These are phyloP conservation scores for Pagrus major DNA, from an alignment of 2,113 vertebrate genomes.

Conservation along the genomic window DNA sequence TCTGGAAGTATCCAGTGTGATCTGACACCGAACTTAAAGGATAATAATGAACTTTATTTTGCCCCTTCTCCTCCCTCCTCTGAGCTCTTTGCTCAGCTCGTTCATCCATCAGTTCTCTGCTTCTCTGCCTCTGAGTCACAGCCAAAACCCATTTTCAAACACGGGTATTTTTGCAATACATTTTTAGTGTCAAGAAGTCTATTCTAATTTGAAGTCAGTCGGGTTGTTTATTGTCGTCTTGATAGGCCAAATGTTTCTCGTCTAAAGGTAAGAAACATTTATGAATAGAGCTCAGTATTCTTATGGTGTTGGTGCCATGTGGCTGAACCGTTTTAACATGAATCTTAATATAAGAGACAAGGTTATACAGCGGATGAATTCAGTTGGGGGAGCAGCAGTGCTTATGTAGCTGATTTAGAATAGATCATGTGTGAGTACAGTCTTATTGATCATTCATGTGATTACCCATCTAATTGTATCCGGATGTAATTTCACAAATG, in stretches of 20 bases:
- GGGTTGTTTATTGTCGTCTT: background rate
- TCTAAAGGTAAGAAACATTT: background rate
- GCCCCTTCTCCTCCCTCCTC: background rate
- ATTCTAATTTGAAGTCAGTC: background rate
- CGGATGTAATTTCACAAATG: conserved; percentile 2
- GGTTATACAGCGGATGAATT: background rate
- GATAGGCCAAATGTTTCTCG: background rate
- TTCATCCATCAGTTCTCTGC: background rate
- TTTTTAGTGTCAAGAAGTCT: conserved; percentile 1
- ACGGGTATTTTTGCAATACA: background rate
- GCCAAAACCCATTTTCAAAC: conserved; percentile 8
- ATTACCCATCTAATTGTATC: conserved; percentile 13
- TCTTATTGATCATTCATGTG: background rate
- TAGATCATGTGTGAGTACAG: background rate
- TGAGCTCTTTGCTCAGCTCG: no score
- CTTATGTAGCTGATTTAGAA: background rate
- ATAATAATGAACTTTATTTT: background rate
- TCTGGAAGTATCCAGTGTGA: background rate
- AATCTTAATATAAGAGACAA: no score
- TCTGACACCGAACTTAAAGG: background rate
- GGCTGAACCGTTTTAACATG: background rate
- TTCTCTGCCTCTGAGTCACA: background rate
- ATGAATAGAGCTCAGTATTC: background rate
- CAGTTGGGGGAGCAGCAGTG: background rate
- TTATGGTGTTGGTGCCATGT: background rate